Percentiles rank a stretch among this genome's conserved stretches.
Evolutionary conservation across 1,140 invertebrate species (phyloP).

Genomic region (Teleogryllus occipitalis): DNA sequence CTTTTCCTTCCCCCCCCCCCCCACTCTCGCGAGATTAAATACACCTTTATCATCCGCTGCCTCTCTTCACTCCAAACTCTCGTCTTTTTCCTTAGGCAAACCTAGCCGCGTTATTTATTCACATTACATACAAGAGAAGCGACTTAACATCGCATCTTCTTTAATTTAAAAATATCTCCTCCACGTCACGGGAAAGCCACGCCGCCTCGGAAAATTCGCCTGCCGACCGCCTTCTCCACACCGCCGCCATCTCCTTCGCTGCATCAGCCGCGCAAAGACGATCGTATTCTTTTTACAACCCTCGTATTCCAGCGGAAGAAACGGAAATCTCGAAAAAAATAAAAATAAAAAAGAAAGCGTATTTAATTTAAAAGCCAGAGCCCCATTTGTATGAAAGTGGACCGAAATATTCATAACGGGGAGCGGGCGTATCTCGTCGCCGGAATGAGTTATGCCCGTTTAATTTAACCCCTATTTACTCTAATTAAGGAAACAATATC

Average conservation of each 20-base stretch:
- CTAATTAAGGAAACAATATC: conserved; percentile 2
- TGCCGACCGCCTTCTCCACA: neutral
- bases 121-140: neutral
- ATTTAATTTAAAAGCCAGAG: neutral
- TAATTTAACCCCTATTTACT: neutral
- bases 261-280: neutral
- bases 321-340: neutral
- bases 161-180: conserved; percentile 3
- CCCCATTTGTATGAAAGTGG: neutral
- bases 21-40: no score
- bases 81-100: neutral
- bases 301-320: neutral
- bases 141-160: neutral
- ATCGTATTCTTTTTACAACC: neutral
- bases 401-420: neutral
- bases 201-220: neutral
- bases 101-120: neutral
- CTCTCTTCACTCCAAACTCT: no score
- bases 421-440: neutral
- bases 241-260: no score
- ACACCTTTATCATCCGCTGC: no score
- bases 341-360: neutral
- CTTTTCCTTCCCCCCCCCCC: neutral
- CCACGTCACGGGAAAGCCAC: neutral
- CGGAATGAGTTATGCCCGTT: neutral